Base-by-base conservation (phyloP, 2,113 vertebrate genomes). In the Oryzias celebensis region DNA sequence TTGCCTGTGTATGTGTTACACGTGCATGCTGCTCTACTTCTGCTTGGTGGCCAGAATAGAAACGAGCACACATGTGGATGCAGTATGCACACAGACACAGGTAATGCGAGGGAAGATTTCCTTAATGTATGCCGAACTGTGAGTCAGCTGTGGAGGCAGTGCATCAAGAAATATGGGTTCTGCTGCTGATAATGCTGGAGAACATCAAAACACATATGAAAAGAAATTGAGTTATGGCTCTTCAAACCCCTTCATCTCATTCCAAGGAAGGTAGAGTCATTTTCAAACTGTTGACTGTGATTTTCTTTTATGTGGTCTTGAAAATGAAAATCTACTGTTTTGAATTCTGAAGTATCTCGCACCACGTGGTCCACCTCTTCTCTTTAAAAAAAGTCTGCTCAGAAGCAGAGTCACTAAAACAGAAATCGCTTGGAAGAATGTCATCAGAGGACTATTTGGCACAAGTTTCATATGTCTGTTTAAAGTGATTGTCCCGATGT, bases 1-100 rank as follows among this genome's bases (percentile, higher is more conserved):
- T 73, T 78, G 84, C 80, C 75, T 72, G 28, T 41, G 62, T 75
- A 84, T 71, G 54, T 67, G 52, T 68, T 41, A 3, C 2, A 12
- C 54, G 26, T 24, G 53, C 46, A 80, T 83, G 84, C 73, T 18
- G 7, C 45, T 47, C 16, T 28, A 28, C 7, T 5, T 28, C 26
- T 28, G 26, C 8, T 10, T 36, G 31, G 31, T 36, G 10, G 8
- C 31, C 10, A 36, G 8, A 10, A 36, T 8, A 36, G 72, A 87
- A 89, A 87, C 72, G 61, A 83, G 84, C 84, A 81, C 70, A 77
- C 73, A 58, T 62, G 49, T 58, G 56, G 65, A 78, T 23, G 64
- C 7, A 20, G 44, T 51, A 45, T 45, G 51, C 47, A 63, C 47
- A 63, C 69, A 63, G 62, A 67, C 47, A 59, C 73, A 58, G 46